phyloP scores from a whole-genome alignment of 37 sponge, comb jelly and placozoan genomes.

The Cliona cf. orientalis region DNA sequence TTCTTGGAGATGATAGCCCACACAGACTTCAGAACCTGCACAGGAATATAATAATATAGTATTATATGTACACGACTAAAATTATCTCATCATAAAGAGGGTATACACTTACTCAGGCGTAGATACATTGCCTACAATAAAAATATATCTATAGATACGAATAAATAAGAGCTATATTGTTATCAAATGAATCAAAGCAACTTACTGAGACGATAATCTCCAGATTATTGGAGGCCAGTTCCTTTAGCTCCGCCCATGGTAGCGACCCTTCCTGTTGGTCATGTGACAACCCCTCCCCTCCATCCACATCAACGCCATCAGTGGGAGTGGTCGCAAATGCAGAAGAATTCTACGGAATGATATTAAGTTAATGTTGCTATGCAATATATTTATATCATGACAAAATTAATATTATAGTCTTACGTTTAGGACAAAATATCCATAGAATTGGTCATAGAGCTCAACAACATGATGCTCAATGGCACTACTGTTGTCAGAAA shows the following conservation, averaged over 20 bases:
- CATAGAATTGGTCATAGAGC: constrained; percentile 47
- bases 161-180: neutral
- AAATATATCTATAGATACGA: no score
- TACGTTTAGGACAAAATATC: constrained; percentile 29
- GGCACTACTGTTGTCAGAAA: neutral
- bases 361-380: no score
- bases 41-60: neutral
- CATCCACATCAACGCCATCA: no score
- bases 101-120: no score
- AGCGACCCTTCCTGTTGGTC: neutral
- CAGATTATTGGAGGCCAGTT: constrained; percentile 15
- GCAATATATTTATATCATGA: no score
- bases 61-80: no score
- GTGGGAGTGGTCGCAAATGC: no score
- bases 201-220: constrained; percentile 55
- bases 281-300: neutral
- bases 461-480: constrained; percentile 38
- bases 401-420: no score
- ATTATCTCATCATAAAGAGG: no score
- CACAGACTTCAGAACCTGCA: constrained; percentile 61
- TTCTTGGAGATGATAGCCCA: constrained; percentile 50
- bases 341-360: no score
- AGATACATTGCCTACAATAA: no score
- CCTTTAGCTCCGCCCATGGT: neutral
- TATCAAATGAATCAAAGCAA: neutral